phyloP scores from a whole-genome alignment of 2,113 vertebrate genomes.

The Megaceryle maxima region DNA sequence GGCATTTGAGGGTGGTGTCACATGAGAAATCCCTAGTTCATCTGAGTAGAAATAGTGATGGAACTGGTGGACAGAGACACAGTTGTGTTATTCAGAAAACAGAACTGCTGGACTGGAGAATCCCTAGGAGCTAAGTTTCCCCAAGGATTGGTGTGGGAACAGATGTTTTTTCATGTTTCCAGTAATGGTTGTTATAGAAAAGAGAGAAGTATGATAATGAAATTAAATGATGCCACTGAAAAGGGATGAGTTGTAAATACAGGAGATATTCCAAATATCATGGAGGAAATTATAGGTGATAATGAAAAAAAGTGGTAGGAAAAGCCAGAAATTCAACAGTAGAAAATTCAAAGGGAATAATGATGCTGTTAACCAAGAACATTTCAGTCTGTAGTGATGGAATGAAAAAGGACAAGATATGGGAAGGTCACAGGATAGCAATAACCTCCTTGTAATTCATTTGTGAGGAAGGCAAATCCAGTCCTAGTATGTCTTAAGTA shows the following conservation, averaged over 20 bases:
- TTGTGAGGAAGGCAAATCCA: not conserved
- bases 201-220: not conserved
- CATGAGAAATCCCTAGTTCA: not conserved
- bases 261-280: not conserved
- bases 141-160: not conserved
- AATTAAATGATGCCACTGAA: not conserved
- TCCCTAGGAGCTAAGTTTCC: not conserved
- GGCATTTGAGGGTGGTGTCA: not conserved
- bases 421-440: not conserved
- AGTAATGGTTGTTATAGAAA: not conserved
- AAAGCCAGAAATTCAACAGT: not conserved
- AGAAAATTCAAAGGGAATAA: not conserved
- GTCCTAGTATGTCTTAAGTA: not conserved
- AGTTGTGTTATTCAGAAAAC: not conserved
- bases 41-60: not conserved
- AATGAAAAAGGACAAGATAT: not conserved
- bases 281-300: not conserved
- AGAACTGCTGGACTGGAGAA: not conserved
- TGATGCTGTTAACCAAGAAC: not conserved
- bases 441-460: not conserved
- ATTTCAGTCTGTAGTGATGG: not conserved
- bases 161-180: not conserved
- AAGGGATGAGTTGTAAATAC: not conserved
- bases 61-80: not conserved
- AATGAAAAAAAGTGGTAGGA: not conserved